These are phyloP conservation scores for Albula goreensis DNA, from an alignment of 2,113 vertebrate genomes.

Conservation along the genomic window DNA sequence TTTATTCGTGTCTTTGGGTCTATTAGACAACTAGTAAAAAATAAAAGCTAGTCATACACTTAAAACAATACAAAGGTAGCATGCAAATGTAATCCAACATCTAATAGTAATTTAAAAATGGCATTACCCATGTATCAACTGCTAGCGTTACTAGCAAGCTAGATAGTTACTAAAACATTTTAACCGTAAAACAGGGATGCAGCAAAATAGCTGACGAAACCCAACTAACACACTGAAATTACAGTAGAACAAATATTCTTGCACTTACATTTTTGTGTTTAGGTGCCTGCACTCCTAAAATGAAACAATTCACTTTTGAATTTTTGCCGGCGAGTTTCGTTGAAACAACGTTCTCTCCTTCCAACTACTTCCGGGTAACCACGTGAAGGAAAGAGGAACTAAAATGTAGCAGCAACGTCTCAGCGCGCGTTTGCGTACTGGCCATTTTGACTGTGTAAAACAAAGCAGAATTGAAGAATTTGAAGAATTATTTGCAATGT, in stretches of 20 bases:
- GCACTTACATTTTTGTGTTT: conserved; percentile 15
- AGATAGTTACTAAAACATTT: neutral
- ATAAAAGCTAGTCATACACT: no score
- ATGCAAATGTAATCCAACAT: no score
- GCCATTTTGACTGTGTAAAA: no score
- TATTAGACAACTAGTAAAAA: no score
- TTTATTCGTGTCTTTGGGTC: no score
- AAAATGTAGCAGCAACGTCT: no score
- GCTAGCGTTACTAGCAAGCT: neutral
- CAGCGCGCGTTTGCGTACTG: no score
- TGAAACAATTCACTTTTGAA: neutral
- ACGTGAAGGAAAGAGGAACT: neutral
- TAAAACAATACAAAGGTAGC: no score
- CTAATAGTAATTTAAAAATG: no score
- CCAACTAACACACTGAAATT: neutral
- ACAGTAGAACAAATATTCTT: neutral
- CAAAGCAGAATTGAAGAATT: no score
- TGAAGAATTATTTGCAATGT: no score
- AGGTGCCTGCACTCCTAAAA: neutral
- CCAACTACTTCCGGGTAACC: conserved; percentile 23
- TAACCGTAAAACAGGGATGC: neutral
- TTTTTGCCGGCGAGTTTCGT: neutral
- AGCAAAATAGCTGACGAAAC: neutral
- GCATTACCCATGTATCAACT: no score
- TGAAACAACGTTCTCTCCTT: neutral